Percentiles rank a stretch among this genome's conserved stretches.
Conservation (phyloP, 2,113 vertebrate species). For the Oophaga pumilio region DNA sequence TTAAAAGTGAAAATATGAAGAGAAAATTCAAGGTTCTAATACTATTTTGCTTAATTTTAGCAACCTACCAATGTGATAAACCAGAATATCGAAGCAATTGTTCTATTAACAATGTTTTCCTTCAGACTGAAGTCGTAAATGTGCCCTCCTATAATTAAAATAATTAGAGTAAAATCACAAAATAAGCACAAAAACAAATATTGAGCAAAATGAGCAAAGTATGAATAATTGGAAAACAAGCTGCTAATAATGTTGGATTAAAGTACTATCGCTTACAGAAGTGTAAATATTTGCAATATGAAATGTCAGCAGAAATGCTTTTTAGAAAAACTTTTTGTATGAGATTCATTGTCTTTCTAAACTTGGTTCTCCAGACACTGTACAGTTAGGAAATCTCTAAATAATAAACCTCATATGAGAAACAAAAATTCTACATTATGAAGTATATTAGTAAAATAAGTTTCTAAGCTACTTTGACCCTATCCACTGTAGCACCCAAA, state of each 20-base stretch:
- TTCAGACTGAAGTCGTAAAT: conserved; percentile 12
- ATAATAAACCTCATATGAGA: not conserved
- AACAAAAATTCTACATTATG: not conserved
- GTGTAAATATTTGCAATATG: conserved; percentile 37
- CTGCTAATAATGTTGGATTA: conserved; percentile 32
- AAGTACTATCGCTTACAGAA: conserved; percentile 25
- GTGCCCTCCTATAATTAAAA: conserved; percentile 12
- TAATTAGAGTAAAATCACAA: conserved; percentile 9
- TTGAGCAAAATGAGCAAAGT: conserved; percentile 14
- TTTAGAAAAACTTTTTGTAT: conserved; percentile 44
- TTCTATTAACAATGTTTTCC: not conserved
- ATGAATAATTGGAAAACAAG: conserved; percentile 26
- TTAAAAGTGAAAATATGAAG: conserved; percentile 15
- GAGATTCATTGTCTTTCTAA: conserved; percentile 59
- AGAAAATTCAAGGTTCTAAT: conserved; percentile 6
- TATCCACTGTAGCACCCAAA: too few species aligned
- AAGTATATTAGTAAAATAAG: not conserved
- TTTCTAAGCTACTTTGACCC: not conserved
- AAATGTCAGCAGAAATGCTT: conserved; percentile 15
- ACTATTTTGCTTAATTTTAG: conserved; percentile 17
- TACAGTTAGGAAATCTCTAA: not conserved
- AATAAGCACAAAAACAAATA: conserved; percentile 17
- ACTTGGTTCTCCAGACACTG: conserved; percentile 29
- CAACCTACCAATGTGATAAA: conserved; percentile 43
- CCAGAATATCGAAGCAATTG: conserved; percentile 15